A percentile compares a stretch with the other conserved stretches of the same genome.
Conservation (phyloP, 1,140 invertebrate genomes). For the Colletes latitarsis region DNA sequence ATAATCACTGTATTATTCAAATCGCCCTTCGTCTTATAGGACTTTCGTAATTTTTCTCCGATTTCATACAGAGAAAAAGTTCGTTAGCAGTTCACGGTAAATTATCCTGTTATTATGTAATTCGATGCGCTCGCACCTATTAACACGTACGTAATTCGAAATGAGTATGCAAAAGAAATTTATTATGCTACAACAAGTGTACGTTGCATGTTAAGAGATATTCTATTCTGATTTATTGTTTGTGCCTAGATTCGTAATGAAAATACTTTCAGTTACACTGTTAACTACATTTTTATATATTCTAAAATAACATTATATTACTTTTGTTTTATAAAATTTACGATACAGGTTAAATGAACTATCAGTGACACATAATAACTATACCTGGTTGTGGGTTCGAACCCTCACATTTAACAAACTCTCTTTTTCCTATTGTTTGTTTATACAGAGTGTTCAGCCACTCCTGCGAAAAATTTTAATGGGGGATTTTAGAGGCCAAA, state of each 20-base stretch:
- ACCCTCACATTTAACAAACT: constrained; percentile 82
- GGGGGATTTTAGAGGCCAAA: no score
- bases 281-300: no score
- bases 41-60: constrained; percentile 60
- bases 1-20: constrained; percentile 68
- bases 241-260: no score
- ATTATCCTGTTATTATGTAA: constrained; percentile 30
- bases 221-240: no score
- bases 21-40: constrained; percentile 48
- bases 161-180: background rate
- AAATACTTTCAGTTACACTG: no score
- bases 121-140: constrained; percentile 12
- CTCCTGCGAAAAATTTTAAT: no score
- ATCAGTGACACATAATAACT: background rate
- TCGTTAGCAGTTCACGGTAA: constrained; percentile 44
- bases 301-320: background rate
- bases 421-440: constrained; percentile 63
- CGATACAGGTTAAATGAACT: background rate
- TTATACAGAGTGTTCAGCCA: no score
- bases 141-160: background rate
- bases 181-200: background rate
- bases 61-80: constrained; percentile 25
- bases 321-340: no score
- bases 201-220: no score
- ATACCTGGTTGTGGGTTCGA: constrained; percentile 79